Base-by-base conservation (phyloP, 2,888 invertebrate species). In the Germaria angustata region DNA sequence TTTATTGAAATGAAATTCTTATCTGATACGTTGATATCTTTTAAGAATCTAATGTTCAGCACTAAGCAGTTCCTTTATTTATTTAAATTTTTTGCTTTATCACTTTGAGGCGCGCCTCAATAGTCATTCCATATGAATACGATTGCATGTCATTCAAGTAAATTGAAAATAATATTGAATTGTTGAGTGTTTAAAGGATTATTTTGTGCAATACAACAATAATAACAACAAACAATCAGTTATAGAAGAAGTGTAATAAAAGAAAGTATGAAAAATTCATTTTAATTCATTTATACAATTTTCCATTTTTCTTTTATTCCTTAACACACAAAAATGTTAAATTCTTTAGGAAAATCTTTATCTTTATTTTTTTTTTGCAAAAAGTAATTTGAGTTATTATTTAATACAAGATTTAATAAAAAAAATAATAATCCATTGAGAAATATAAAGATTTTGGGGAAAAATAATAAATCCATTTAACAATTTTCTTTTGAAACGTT, bases 161-260 rank as follows among this genome's bases (percentile, higher is more conserved):
- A 81, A 81, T 81, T 81, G 77, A 81, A 81, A 81, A 81, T 81
- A 77, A 71, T 81, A 81, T 81, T 71, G 80, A 77, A 77, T 81
- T 77, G 71, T 81, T 71, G 77, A 81, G 80, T 81, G 80, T 81
- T 81, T 81, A 81, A 81, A 81, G 71, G 80, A 81, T 81, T 81
- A 81, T 65, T 65, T 80, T 76, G 63, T 76, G 44, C 69, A 76
- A 36, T 66, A 71, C 68, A 76, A 76, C 57, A 66, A 49, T n/a
- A 24, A 46, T 0, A 55, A 34, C 44, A 59, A 49, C 39, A 28
- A 39, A 44, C 41, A 65, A 44, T 13, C 39, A 17, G 46, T 28
- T 57, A 49, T 66, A 49, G 9, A 17, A 51, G 51, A 68, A 36
- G 32, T 69, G 36, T 76, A 51, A 61, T 61, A 63, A 59, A 68